Evolutionary conservation across 2,888 invertebrate species (phyloP), one percentile per base, ranked within the genome.

Genomic region (Eudemis profundana): DNA sequence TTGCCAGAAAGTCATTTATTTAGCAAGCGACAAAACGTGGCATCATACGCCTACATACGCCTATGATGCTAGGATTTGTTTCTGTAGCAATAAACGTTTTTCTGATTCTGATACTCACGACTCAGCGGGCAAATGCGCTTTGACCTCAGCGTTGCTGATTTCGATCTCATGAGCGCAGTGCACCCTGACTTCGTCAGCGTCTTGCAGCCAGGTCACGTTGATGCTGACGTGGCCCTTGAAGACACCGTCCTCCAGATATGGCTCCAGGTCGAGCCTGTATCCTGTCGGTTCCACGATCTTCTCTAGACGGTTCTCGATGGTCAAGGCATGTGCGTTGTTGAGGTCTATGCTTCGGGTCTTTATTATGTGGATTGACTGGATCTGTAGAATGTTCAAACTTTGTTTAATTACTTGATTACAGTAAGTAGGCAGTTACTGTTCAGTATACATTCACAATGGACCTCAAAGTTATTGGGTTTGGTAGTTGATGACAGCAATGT

Each of bases 221-320:
- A 97, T 96, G 71, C 90, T 92, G 0, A 96, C 94, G 57, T 90
- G 88, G 0, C 96, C 97, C 61, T 92, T 93, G 78, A 95, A 97
- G 10, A 93, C 88, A 0, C 93, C 94, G 56, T 95, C 94, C 38
- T 93, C 94, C 0, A 95, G 86, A 67, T 94, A 94, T 0, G 96
- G 96, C 65, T 95, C 93, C 8, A 97, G 77, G 63, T 95, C 93
- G 29, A 97, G 75, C 19, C 93, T 90, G 79, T 97, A 97, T 3
- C 93, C 94, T 0, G 90, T 93, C 0, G 96, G 96, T 29, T 93
- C 85, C 1, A 96, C 91, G 27, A 94, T 92, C 66, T 93, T 93
- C 0, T 95, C 94, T 54, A 96, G 80, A 3, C 95, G 92, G 1
- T 90, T 92, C 70, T 95, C 95, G 70, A 94, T 93, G 40, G 94